A percentile compares a stretch with the other conserved stretches of the same genome.
Evolutionary conservation across 1,140 invertebrate genomes (phyloP).

Genomic region (Venturia canescens): DNA sequence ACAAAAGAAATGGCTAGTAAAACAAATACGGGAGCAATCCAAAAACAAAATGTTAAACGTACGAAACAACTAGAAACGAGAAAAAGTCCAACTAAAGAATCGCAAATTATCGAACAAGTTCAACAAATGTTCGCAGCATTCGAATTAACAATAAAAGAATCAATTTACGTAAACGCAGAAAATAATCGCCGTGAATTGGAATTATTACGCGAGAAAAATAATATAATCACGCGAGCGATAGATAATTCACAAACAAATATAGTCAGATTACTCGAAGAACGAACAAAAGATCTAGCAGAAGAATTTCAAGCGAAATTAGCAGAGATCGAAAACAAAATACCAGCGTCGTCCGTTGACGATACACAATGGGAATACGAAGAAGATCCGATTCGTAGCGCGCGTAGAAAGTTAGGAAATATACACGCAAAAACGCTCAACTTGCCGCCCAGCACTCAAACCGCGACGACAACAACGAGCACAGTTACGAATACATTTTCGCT

Average conservation of each 20-base stretch:
- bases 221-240: background rate
- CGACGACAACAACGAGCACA: background rate
- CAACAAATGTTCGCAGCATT: too few species aligned
- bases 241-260: background rate
- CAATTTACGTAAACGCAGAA: background rate
- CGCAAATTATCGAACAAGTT: too few species aligned
- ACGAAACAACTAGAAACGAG: too few species aligned
- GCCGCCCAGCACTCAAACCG: too few species aligned
- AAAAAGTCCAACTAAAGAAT: too few species aligned
- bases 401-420: background rate
- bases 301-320: background rate
- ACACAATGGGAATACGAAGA: constrained; percentile 9
- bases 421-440: background rate
- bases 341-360: background rate
- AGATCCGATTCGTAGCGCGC: background rate
- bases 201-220: too few species aligned
- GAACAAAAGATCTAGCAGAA: background rate
- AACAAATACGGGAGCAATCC: background rate
- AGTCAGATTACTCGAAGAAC: background rate
- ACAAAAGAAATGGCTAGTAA: background rate
- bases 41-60: background rate
- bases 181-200: background rate
- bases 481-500: background rate
- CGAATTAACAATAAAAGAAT: background rate
- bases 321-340: background rate